Evolutionary conservation across 2,113 vertebrate genomes (phyloP).

Genomic region (Ia io): DNA sequence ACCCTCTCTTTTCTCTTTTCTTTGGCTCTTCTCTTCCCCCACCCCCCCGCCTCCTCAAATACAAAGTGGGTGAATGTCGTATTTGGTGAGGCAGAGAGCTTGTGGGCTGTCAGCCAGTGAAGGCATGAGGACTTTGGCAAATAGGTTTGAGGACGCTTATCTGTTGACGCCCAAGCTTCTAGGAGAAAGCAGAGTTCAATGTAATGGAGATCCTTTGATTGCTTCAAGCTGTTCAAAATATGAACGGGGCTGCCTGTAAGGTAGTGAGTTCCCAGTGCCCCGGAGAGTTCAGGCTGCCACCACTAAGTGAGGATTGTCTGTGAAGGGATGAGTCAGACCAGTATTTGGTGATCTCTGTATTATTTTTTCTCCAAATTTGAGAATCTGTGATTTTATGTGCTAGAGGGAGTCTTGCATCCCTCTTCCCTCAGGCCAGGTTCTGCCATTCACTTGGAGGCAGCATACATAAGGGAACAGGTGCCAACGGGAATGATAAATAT

Average conservation of each 20-base stretch:
- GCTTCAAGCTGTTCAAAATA: background rate
- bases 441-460: background rate
- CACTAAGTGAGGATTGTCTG: background rate
- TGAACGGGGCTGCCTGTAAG: background rate
- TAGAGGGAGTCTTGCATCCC: background rate
- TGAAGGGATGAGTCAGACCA: background rate
- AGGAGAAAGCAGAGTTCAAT: background rate
- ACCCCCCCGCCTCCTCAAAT: background rate
- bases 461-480: background rate
- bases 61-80: background rate
- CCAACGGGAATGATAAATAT: background rate
- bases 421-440: background rate
- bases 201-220: background rate
- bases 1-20: background rate
- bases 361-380: background rate
- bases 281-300: background rate
- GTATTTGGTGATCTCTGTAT: background rate
- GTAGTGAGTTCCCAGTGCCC: background rate
- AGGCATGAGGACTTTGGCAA: background rate
- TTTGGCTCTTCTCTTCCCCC: fast-evolving
- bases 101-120: background rate
- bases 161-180: background rate
- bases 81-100: background rate
- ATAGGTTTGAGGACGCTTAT: background rate
- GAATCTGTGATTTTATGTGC: background rate